Evolutionary conservation across 2,797 vertebrate species (phyloP), one percentile per base, ranked within the genome.

Genomic region (Coracias cyanogaster): DNA sequence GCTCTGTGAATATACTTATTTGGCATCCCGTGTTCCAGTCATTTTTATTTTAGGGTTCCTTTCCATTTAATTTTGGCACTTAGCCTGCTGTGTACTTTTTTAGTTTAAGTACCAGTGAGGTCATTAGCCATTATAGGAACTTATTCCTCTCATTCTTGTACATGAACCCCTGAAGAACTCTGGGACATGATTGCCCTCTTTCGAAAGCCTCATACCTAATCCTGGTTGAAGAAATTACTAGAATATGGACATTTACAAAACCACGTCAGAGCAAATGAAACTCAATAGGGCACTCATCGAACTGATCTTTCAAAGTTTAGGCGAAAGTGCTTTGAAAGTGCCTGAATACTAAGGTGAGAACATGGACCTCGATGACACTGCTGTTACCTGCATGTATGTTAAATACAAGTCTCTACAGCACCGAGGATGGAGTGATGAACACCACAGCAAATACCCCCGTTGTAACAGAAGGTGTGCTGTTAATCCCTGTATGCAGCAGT

Each of bases 11-110:
- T 76, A 17, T 65, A 4, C 58, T 69, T 20, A 14, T 4, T 92
- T 33, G 67, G 48, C 87, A 64, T 67, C 60, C 72, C 41, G 28
- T 37, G 45, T 73, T 88, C 72, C 76, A 70, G 48, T 85, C 88
- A 15, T 82, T 96, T 91, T 93, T 94, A 60, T 82, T 87, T 86
- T 87, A 80, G 76, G 79, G 64, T 67, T 93, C 61, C 82, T 95
- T 92, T 94, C 95, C 93, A 81, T 94, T 94, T 90, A 80, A 29
- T 37, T 0, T 3, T 88, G 93, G 76, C 69, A 3, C 12, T 46
- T 67, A 49, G 72, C 88, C 94, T 94, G 49, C 65, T 66, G 48
- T 74, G 77, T 60, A 57, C 86, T 90, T 94, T 57, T 57, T 74
- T 48, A 71, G 57, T 43, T 64, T 70, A 86, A 86, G 92, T 25